These are phyloP conservation scores for Fratercula arctica DNA, from an alignment of 2,797 vertebrate genomes.

Conservation along the genomic window DNA sequence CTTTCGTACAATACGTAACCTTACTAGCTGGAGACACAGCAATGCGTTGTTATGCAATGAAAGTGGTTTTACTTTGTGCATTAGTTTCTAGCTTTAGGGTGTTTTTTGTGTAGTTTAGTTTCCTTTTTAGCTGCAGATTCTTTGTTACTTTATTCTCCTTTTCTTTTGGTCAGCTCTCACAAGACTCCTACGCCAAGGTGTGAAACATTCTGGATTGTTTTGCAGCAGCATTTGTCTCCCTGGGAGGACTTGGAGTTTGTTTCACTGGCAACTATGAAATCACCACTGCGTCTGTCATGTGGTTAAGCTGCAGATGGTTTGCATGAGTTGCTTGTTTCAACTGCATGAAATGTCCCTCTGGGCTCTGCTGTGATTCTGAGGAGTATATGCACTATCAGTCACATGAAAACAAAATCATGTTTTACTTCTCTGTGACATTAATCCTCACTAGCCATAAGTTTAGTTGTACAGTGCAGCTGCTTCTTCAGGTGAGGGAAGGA, in stretches of 20 bases:
- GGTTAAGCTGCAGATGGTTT: slow-evolving; percentile 71
- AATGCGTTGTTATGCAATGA: neutral
- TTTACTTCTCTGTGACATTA: slow-evolving; percentile 60
- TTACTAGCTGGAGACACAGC: neutral
- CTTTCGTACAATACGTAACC: neutral
- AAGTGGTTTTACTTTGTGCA: neutral
- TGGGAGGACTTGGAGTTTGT: slow-evolving; percentile 57
- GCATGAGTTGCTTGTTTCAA: slow-evolving; percentile 63
- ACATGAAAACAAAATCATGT: slow-evolving; percentile 63
- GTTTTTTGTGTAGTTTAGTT: neutral
- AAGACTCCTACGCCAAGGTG: slow-evolving; percentile 2
- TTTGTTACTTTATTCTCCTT: neutral
- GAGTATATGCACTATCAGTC: slow-evolving; percentile 58
- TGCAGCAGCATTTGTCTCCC: slow-evolving; percentile 62
- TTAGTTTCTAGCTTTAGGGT: neutral
- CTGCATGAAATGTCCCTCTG: slow-evolving; percentile 65
- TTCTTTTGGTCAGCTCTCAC: slow-evolving; percentile 37
- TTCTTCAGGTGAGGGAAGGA: neutral
- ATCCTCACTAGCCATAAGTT: slow-evolving; percentile 40
- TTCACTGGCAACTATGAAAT: slow-evolving; percentile 73
- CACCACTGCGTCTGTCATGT: slow-evolving; percentile 68
- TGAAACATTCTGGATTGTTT: slow-evolving; percentile 46
- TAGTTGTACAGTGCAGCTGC: neutral
- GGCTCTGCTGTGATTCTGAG: slow-evolving; percentile 48
- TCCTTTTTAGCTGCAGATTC: neutral